A percentile compares a stretch with the other conserved stretches of the same genome.
Conservation (phyloP, 2,113 vertebrate species). For the Corythornis vintsioides region DNA sequence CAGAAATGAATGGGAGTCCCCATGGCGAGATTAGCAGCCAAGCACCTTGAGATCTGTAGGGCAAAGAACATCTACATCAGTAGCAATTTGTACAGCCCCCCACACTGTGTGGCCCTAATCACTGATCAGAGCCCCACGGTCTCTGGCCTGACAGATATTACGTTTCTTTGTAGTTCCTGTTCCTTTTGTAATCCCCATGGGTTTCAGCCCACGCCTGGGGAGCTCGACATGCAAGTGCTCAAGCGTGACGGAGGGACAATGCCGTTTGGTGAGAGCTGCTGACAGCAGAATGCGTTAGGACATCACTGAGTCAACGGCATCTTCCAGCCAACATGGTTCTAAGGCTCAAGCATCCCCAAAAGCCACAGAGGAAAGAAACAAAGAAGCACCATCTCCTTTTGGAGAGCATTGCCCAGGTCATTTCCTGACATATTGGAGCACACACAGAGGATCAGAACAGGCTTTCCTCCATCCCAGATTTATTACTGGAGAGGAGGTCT, state of each 20-base stretch:
- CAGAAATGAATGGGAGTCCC: background rate
- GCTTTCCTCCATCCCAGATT: background rate
- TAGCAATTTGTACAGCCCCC: background rate
- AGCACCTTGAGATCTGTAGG: background rate
- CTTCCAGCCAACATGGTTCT: fast-evolving
- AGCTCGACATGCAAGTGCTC: background rate
- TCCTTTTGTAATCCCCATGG: background rate
- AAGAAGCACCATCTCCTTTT: background rate
- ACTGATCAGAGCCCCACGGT: background rate
- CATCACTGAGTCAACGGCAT: fast-evolving
- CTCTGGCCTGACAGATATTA: background rate
- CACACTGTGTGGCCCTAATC: background rate
- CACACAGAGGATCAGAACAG: background rate
- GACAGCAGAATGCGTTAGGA: background rate
- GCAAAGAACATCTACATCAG: background rate
- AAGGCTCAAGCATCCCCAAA: background rate
- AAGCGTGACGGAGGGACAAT: background rate
- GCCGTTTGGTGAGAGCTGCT: background rate
- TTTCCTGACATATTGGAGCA: background rate
- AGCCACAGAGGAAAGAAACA: background rate
- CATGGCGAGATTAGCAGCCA: background rate
- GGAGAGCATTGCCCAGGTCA: background rate
- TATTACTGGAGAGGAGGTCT: background rate
- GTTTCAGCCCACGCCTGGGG: background rate
- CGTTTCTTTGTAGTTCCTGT: background rate